Base-by-base conservation (phyloP, 2,113 vertebrate species). In the Orycteropus afer region DNA sequence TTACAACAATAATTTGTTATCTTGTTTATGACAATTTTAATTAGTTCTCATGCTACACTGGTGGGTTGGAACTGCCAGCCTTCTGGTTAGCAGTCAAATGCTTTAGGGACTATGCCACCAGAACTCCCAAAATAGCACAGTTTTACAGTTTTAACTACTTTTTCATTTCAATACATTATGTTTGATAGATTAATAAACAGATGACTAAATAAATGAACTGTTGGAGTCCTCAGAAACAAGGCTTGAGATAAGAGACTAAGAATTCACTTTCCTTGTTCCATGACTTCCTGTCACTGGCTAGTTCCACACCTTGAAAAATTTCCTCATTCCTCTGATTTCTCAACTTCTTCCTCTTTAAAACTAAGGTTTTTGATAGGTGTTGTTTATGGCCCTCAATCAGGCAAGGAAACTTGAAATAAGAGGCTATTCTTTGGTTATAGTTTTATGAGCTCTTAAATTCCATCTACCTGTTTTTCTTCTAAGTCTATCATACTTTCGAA, bases 271-370 rank as follows among this genome's bases (percentile, higher is more conserved):
- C 4, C 25, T 80, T 7, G 57, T 25, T 59, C 57, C 20, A 59
- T 59, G 57, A 59, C 57, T 59, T 53, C 51, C 37, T 80, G 45
- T 20, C 7, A 76, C 0, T 84, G 42, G n/a, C 15, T 85, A 74
- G 29, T 37, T 42, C 12, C 32, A 14, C 59, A 74, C 12, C n/a
- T 51, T 82, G 45, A 95, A 45, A 78, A 55, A 73, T n/a, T 51
- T 71, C 47, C 27, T 32, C 69, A 65, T 69, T 74, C 7, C 3
- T 85, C 37, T 37, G 12, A 13, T 88, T n/a, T 77, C n/a, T 94
- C 59, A 57, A 17, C 27, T 25, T 85, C n/a, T 93, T 88, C 37
- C 12, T 63, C 29, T 89, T 95, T 49, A 34, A 85, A 93, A 80
- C 4, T 47, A 57, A 49, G 4, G 1, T 2, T 2, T 55, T n/a